phyloP scores from a whole-genome alignment of 2,797 vertebrate species.

The Clamator glandarius region DNA sequence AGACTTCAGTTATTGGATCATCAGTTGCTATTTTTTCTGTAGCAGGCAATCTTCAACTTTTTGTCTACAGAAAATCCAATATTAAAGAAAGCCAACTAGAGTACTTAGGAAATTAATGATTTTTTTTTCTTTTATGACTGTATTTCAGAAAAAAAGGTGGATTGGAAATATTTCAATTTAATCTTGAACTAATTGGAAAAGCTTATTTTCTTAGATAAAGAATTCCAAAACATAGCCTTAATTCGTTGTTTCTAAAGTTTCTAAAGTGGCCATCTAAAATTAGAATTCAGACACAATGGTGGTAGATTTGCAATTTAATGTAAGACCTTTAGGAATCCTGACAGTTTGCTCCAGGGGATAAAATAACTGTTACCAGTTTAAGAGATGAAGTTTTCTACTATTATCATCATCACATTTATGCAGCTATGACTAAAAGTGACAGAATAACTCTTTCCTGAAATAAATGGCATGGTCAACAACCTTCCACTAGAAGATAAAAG shows the following conservation, averaged over 20 bases:
- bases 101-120: not conserved
- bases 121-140: not conserved
- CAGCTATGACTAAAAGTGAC: not conserved
- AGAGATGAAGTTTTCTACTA: not conserved
- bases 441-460: not conserved
- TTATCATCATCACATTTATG: not conserved
- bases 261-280: not conserved
- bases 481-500: conserved; percentile 9
- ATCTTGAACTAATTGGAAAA: conserved; percentile 9
- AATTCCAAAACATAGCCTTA: not conserved
- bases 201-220: not conserved
- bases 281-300: conserved; percentile 1
- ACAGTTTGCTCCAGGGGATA: conserved; percentile 26
- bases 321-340: conserved; percentile 34
- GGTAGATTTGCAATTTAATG: conserved; percentile 23
- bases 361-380: conserved; percentile 27
- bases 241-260: not conserved
- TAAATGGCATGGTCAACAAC: conserved; percentile 12
- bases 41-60: not conserved
- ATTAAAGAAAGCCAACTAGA: not conserved
- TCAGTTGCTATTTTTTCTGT: not conserved
- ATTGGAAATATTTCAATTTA: not conserved
- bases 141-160: not conserved
- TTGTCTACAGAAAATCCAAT: not conserved
- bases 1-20: not conserved